Evolutionary conservation across 2,113 vertebrate genomes (phyloP).

Genomic region (Sclerurus mexicanus): DNA sequence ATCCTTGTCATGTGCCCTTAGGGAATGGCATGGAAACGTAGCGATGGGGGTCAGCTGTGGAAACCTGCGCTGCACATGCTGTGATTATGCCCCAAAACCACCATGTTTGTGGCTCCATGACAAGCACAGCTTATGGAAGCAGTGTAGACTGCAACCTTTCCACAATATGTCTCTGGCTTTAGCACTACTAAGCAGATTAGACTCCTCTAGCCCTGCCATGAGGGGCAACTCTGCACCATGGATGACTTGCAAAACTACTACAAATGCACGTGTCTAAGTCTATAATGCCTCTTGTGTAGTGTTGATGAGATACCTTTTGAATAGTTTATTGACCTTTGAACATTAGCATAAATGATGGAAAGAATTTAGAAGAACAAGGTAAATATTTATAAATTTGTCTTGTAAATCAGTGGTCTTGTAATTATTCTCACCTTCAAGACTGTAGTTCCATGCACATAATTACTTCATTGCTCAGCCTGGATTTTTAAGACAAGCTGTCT

Average conservation of each 20-base stretch:
- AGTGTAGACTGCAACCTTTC: not conserved
- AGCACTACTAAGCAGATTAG: not conserved
- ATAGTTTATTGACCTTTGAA: not conserved
- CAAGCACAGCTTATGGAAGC: not conserved
- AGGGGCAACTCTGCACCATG: not conserved
- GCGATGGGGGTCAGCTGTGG: not conserved
- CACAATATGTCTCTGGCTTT: not conserved
- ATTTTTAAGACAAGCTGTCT: not conserved
- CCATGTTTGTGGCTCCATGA: accelerated
- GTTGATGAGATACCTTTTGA: not conserved
- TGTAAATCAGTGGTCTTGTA: not conserved
- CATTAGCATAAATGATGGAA: not conserved
- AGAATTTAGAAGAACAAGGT: not conserved
- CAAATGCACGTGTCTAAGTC: not conserved
- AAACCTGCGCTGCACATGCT: not conserved
- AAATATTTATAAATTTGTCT: not conserved
- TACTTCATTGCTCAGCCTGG: not conserved
- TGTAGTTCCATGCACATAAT: not conserved
- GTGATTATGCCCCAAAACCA: not conserved
- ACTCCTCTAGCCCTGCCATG: not conserved
- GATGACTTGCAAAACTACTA: not conserved
- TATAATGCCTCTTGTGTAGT: not conserved
- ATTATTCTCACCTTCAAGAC: not conserved
- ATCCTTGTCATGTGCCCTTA: not conserved
- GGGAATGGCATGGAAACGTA: not conserved